These are phyloP conservation scores for Lepidocyrtinus sp. DNA, from an alignment of 2,888 invertebrate genomes.

Conservation along the genomic window DNA sequence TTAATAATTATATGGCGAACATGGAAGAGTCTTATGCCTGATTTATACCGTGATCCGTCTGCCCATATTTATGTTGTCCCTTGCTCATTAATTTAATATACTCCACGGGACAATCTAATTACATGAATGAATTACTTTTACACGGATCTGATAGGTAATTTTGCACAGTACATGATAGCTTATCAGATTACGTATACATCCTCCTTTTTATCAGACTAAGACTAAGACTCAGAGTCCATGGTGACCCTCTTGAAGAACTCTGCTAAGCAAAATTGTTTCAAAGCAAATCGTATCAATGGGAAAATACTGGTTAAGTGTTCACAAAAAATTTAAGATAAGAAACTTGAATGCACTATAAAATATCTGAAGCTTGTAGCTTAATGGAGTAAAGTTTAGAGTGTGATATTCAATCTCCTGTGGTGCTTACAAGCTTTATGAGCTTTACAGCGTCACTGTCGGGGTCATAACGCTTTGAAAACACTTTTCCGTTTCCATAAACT, in stretches of 20 bases:
- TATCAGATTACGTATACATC: too few relatives aligned
- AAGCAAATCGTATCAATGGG: conserved; percentile 60
- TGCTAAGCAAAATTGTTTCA: conserved; percentile 53
- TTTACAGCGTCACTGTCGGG: conserved; percentile 49
- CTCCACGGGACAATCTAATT: neutral
- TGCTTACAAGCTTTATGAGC: conserved; percentile 31
- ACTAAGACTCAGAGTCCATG: too few relatives aligned
- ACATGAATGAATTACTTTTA: neutral
- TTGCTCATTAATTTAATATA: too few relatives aligned
- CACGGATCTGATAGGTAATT: neutral
- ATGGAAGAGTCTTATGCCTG: too few relatives aligned
- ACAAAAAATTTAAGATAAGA: conserved; percentile 36
- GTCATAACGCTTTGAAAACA: conserved; percentile 60
- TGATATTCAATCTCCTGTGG: conserved; percentile 49
- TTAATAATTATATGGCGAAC: too few relatives aligned
- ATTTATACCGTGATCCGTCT: too few relatives aligned
- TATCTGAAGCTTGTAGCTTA: conserved; percentile 42
- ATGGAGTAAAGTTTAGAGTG: conserved; percentile 41
- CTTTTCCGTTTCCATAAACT: conserved; percentile 57
- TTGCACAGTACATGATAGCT: too few relatives aligned
- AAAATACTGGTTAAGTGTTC: conserved; percentile 50
- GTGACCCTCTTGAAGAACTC: too few relatives aligned
- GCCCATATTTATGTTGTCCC: too few relatives aligned
- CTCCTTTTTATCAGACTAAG: too few relatives aligned
- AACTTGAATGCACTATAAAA: conserved; percentile 50